Evolutionary conservation across 2,113 vertebrate genomes (phyloP).

Genomic region (Xenopus tropicalis): DNA sequence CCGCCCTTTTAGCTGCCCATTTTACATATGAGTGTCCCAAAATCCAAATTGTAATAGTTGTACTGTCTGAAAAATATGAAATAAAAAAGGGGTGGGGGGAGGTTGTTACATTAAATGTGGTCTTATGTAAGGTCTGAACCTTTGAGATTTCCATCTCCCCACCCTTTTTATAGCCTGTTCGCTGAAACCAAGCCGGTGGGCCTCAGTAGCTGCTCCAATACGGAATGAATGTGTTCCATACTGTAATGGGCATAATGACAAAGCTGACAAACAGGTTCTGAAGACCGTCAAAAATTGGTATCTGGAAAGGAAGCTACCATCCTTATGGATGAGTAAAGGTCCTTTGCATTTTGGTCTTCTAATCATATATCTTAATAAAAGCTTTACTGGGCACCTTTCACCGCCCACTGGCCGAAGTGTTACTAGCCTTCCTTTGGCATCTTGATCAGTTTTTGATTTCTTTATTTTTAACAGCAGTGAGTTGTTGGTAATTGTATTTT

Average conservation of each 20-base stretch:
- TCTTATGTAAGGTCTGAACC: neutral
- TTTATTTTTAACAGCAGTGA: neutral
- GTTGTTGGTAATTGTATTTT: too few species aligned
- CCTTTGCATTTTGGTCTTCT: neutral
- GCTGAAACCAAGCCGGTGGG: neutral
- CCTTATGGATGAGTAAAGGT: neutral
- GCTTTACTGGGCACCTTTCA: neutral
- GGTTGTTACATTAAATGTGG: neutral
- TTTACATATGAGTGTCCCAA: neutral
- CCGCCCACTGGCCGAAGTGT: neutral
- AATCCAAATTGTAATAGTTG: neutral
- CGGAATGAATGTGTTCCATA: neutral
- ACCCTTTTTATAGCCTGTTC: neutral
- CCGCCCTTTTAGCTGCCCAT: neutral
- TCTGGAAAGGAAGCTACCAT: neutral
- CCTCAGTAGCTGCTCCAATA: neutral
- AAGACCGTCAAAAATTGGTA: neutral
- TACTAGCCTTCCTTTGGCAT: neutral
- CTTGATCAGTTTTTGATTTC: neutral
- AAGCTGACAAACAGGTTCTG: neutral
- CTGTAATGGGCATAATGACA: neutral
- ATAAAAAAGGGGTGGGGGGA: neutral
- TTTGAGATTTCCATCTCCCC: neutral
- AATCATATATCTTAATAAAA: neutral
- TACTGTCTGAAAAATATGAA: neutral